Evolutionary conservation across 1,140 invertebrate species (phyloP).

Genomic region (Caenorhabditis remanei): DNA sequence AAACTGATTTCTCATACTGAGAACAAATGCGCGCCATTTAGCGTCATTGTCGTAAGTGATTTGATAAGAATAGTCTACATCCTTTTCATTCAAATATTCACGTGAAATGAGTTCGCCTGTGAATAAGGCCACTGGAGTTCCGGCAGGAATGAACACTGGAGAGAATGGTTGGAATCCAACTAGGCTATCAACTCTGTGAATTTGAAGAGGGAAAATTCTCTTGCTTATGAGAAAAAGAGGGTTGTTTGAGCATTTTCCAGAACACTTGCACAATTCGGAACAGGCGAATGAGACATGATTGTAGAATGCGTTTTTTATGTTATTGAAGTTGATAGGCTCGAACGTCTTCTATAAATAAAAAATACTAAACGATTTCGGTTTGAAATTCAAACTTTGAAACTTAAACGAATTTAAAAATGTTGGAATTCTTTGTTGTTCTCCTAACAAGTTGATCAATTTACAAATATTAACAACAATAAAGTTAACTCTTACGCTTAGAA

Average conservation of each 20-base stretch:
- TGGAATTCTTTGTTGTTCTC: too few species aligned
- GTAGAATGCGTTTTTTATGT: neutral
- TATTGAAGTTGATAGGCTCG: neutral
- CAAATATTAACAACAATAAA: too few species aligned
- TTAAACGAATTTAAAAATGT: too few species aligned
- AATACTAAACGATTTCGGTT: neutral
- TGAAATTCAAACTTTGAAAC: too few species aligned
- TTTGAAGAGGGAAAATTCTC: neutral
- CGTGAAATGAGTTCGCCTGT: neutral
- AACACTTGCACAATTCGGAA: neutral
- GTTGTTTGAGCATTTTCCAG: slow-evolving; percentile 5
- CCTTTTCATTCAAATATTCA: neutral
- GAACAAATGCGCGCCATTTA: neutral
- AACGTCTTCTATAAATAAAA: neutral
- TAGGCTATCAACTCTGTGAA: neutral
- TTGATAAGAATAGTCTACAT: neutral
- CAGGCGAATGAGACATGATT: neutral
- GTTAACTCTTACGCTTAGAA: too few species aligned
- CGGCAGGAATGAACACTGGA: slow-evolving; percentile 2
- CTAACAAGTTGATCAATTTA: too few species aligned
- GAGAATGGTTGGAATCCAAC: neutral
- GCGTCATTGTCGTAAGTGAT: neutral
- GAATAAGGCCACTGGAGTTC: neutral
- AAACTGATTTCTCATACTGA: neutral
- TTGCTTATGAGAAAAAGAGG: neutral